These are phyloP conservation scores for Grus americana DNA, from an alignment of 2,113 vertebrate species.

Conservation along the genomic window DNA sequence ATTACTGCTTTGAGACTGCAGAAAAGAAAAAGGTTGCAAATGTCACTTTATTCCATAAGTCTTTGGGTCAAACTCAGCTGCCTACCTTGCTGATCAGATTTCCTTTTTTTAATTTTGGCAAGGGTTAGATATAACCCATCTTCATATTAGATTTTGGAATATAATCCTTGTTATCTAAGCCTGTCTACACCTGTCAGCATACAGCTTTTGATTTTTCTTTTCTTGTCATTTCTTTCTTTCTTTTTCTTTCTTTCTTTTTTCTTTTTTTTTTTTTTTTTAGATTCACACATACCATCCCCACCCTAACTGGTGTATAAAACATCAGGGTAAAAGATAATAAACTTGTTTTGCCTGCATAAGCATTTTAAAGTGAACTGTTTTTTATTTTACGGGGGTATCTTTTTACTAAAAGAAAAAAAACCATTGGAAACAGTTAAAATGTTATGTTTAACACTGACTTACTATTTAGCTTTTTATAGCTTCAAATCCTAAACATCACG, in stretches of 20 bases:
- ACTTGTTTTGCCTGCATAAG: slow-evolving; percentile 41
- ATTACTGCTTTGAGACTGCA: background rate
- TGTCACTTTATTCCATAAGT: background rate
- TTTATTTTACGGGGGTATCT: slow-evolving; percentile 31
- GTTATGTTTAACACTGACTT: slow-evolving; percentile 43
- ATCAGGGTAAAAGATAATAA: slow-evolving; percentile 50
- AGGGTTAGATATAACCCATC: background rate
- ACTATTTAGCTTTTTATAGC: slow-evolving; percentile 36
- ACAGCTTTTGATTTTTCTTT: slow-evolving; percentile 10
- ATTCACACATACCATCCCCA: background rate
- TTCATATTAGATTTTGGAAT: slow-evolving; percentile 42
- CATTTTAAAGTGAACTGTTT: slow-evolving; percentile 43
- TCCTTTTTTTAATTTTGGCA: slow-evolving; percentile 8
- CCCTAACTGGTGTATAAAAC: slow-evolving; percentile 42
- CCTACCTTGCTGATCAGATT: background rate
- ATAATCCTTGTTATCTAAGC: slow-evolving; percentile 51
- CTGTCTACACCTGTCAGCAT: slow-evolving; percentile 34
- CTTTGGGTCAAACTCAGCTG: background rate
- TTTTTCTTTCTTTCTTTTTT: slow-evolving; percentile 4
- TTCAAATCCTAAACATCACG: background rate
- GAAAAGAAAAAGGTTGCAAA: slow-evolving; percentile 29
- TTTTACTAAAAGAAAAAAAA: slow-evolving; percentile 40
- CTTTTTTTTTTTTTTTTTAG: slow-evolving; percentile 2
- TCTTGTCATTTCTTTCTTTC: background rate
- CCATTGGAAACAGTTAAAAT: slow-evolving; percentile 34